Evolutionary conservation across 2,888 invertebrate species (phyloP).

Genomic region (Neuroscelio doddi): DNA sequence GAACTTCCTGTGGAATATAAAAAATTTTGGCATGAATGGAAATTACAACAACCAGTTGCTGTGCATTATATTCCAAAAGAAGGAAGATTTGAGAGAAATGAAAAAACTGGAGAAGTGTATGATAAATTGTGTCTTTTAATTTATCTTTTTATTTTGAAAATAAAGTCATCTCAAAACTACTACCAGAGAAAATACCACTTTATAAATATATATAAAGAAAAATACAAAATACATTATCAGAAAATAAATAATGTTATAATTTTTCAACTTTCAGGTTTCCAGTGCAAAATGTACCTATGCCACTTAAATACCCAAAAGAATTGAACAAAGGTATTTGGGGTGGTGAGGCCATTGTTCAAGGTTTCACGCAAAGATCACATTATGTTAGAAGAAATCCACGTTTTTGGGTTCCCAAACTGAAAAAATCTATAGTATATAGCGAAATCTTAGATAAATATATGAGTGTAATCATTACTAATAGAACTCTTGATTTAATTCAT

Average conservation of each 20-base stretch:
- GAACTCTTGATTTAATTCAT: constrained; percentile 89
- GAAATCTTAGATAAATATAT: constrained; percentile 91
- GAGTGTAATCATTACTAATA: constrained; percentile 86
- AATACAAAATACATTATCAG: neutral
- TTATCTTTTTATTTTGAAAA: neutral
- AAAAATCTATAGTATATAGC: constrained; percentile 88
- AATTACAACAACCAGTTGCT: constrained; percentile 75
- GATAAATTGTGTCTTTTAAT: constrained; percentile 43
- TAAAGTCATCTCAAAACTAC: neutral
- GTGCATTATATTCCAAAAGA: constrained; percentile 83
- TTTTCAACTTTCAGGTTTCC: constrained; percentile 73
- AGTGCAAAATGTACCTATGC: constrained; percentile 84
- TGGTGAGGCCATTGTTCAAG: constrained; percentile 94
- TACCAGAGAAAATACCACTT: neutral
- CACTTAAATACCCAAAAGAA: constrained; percentile 85
- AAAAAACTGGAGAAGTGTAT: constrained; percentile 82
- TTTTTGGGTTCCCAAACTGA: constrained; percentile 90
- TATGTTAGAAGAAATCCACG: constrained; percentile 81
- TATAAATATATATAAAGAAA: neutral
- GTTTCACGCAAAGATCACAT: constrained; percentile 54
- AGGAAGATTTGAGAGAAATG: constrained; percentile 82
- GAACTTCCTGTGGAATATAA: constrained; percentile 85
- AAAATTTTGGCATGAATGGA: constrained; percentile 92
- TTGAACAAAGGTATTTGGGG: constrained; percentile 94
- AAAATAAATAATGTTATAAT: neutral